Base-by-base conservation (phyloP, 1,140 invertebrate genomes). In the Drosophila sucinea region DNA sequence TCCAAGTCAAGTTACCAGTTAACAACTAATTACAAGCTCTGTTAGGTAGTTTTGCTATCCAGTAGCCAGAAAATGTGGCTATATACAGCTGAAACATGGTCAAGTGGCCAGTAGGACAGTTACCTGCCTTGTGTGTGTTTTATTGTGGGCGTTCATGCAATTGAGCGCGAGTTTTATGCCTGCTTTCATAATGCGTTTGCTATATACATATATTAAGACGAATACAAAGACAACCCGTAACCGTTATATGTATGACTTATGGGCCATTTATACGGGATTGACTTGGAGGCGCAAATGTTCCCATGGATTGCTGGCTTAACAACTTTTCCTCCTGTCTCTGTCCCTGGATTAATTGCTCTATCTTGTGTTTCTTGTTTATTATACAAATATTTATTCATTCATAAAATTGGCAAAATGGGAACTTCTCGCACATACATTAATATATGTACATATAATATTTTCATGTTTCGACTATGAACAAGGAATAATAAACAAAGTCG, bases 11-110 rank as follows among this genome's bases (percentile, higher is more conserved):
- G 38, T 71, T 68, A 68, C 41, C n/a, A 54, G 10, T 32, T 30
- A 69, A 54, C 38, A 33, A 51, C 79, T 78, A 82, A 82, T 82
- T 82, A 82, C 70, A 82, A 66, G 74, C 74, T 63, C 57, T 58
- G 2, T 63, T 76, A 73, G 72, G 29, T 73, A 58, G 57, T 44
- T 70, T 10, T 58, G n/a, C 40, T 56, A 7, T 8, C 23, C 57
- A 30, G 60, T 55, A 67, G 76, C 67, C 44, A 33, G 47, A 64
- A 25, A 11, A 51, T 54, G 44, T 51, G 44, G 44, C 6, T 47
- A 47, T 23, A 8, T 1, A 2, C 44, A 47, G 4, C 44, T 51
- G 44, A 27, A 58, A 57, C 60, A 51, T 65, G 47, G 29, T 44
- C 57, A 66, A 70, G 73, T 60, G 75, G 73, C 72, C 54, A 35